These are phyloP conservation scores for Prochilodus magdalenae DNA, from an alignment of 2,113 vertebrate species.

Conservation along the genomic window DNA sequence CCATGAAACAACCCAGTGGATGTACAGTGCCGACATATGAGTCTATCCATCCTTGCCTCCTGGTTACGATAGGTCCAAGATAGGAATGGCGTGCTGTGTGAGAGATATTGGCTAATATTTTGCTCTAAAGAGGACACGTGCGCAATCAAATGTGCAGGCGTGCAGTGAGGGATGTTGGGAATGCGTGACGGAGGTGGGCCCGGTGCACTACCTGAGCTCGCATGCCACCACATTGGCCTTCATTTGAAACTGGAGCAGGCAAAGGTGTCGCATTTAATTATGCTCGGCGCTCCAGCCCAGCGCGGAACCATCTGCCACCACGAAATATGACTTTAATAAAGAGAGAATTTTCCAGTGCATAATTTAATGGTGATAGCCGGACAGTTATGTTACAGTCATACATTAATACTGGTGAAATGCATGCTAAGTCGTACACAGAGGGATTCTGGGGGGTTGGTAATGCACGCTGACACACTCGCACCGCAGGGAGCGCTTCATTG, in stretches of 20 bases:
- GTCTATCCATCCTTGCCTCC: too few relatives aligned
- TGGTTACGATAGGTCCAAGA: too few relatives aligned
- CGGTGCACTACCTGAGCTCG: conserved; percentile 30
- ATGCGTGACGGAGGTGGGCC: conserved; percentile 41
- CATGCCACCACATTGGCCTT: conserved; percentile 23
- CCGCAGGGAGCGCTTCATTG: conserved; percentile 29
- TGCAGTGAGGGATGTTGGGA: conserved; percentile 17
- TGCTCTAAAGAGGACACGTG: background rate
- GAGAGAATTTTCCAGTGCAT: conserved; percentile 58
- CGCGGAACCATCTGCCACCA: conserved; percentile 61
- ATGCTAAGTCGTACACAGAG: conserved; percentile 40
- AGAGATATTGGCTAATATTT: conserved; percentile 10
- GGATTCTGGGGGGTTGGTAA: conserved; percentile 47
- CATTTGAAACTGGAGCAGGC: conserved; percentile 57
- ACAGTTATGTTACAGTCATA: conserved; percentile 60
- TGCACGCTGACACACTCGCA: conserved; percentile 48
- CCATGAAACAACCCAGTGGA: too few relatives aligned
- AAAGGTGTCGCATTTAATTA: conserved; percentile 65
- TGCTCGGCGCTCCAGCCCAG: conserved; percentile 54
- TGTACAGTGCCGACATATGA: too few relatives aligned
- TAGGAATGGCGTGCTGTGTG: background rate
- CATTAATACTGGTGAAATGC: conserved; percentile 58
- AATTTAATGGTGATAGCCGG: conserved; percentile 61
- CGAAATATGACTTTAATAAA: conserved; percentile 64
- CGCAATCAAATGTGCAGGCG: background rate